Percentiles rank a stretch among this genome's conserved stretches.
phyloP scores from a whole-genome alignment of 2,888 invertebrate genomes.

The Octodonta nipae region DNA sequence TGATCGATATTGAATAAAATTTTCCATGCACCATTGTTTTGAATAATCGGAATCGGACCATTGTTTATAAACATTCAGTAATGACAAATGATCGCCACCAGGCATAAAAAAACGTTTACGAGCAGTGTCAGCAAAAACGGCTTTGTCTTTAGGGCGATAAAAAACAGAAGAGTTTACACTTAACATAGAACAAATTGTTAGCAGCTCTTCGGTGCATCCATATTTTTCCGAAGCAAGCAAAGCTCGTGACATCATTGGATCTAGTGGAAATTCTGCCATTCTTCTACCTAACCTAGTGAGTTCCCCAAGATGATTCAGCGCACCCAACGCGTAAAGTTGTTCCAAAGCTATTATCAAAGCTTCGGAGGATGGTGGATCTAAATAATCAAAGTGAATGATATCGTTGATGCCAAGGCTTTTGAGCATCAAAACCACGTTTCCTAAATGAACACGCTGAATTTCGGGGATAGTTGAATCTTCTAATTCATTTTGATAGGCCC shows the following conservation, averaged over 20 bases:
- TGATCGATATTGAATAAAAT: conserved; percentile 89
- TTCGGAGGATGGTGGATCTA: conserved; percentile 95
- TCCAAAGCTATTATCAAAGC: conserved; percentile 75
- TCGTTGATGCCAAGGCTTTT: conserved; percentile 97
- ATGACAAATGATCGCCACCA: conserved; percentile 88
- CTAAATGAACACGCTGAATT: conserved; percentile 92
- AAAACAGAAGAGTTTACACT: conserved; percentile 89
- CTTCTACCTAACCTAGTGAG: conserved; percentile 89
- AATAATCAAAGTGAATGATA: conserved; percentile 92
- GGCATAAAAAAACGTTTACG: conserved; percentile 85
- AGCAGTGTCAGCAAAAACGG: conserved; percentile 93
- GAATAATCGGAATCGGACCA: conserved; percentile 93
- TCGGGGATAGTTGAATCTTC: conserved; percentile 97
- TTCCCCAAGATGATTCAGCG: conserved; percentile 93
- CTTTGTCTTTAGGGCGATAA: conserved; percentile 97
- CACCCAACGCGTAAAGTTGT: conserved; percentile 93
- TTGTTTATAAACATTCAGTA: conserved; percentile 92
- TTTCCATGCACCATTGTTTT: conserved; percentile 98
- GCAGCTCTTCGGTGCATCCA: conserved; percentile 91
- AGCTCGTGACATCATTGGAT: conserved; percentile 99
- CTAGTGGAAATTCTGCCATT: conserved; percentile 99
- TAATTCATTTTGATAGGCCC: conserved; percentile 96
- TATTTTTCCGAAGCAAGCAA: conserved; percentile 93
- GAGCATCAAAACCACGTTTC: conserved; percentile 91
- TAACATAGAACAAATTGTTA: conserved; percentile 93